A percentile compares a stretch with the other conserved stretches of the same genome.
phyloP scores from a whole-genome alignment of 2,797 vertebrate genomes.

The Cryptoprocta ferox region DNA sequence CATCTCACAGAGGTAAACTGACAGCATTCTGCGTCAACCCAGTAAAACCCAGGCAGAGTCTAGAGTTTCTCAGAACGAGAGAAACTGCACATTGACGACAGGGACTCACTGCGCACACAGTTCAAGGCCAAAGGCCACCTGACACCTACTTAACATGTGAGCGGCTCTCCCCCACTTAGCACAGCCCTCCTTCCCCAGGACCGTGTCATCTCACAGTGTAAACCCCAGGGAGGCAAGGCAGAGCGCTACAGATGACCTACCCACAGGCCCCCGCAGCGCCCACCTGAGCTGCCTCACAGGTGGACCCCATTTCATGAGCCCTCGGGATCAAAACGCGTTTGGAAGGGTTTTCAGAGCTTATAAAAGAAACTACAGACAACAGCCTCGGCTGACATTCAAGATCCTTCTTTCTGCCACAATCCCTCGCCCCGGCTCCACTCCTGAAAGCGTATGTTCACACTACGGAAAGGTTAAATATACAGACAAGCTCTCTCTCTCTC shows the following conservation, averaged over 20 bases:
- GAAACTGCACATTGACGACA: neutral
- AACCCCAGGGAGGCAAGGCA: neutral
- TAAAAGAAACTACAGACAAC: neutral
- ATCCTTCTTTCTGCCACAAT: slow-evolving; percentile 35
- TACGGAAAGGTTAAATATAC: neutral
- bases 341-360: slow-evolving; percentile 28
- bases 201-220: rapidly evolving
- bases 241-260: neutral
- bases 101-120: neutral
- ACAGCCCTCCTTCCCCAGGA: rapidly evolving
- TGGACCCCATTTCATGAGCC: neutral
- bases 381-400: neutral
- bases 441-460: neutral
- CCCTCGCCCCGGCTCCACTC: neutral
- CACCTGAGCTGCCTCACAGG: neutral
- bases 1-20: slow-evolving; percentile 38
- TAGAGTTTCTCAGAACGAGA: neutral
- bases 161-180: rapidly evolving
- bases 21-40: neutral
- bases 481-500: neutral
- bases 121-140: neutral
- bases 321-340: neutral
- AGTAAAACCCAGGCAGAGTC: slow-evolving; percentile 58
- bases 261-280: neutral
- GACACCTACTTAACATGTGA: neutral